Percentiles rank a stretch among this genome's conserved stretches.
phyloP scores from a whole-genome alignment of 2,797 vertebrate species.

The Petrocephalus sullivani region DNA sequence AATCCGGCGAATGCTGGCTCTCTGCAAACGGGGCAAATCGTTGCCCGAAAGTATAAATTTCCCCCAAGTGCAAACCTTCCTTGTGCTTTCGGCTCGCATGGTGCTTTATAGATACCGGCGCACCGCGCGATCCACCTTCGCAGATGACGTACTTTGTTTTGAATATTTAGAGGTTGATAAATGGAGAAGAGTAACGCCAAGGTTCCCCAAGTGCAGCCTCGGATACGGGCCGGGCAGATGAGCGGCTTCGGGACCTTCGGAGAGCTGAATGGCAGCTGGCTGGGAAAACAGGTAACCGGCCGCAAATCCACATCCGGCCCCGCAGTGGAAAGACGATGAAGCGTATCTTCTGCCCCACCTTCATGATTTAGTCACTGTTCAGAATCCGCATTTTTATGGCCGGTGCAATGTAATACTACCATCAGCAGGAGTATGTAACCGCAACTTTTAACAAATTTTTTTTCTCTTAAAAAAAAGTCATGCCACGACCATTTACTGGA shows the following conservation, averaged over 20 bases:
- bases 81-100: constrained; percentile 42
- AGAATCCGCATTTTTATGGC: neutral
- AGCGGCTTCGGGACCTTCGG: neutral
- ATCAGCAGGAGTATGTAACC: neutral
- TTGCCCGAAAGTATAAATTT: constrained; percentile 12
- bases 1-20: neutral
- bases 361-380: neutral
- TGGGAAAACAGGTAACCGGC: constrained; percentile 2
- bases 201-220: constrained; percentile 29
- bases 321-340: neutral
- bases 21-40: neutral
- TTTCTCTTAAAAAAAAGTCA: neutral
- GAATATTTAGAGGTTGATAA: constrained; percentile 56
- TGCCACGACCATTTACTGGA: neutral
- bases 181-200: constrained; percentile 50
- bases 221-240: constrained; percentile 26
- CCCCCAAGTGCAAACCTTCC: constrained; percentile 26
- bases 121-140: constrained; percentile 64
- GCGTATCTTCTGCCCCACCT: neutral
- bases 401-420: neutral
- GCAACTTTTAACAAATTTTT: neutral
- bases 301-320: constrained; percentile 11
- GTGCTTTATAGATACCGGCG: constrained; percentile 67
- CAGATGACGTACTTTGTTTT: constrained; percentile 59
- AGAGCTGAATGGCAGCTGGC: constrained; percentile 15